Evolutionary conservation across 2,113 vertebrate species (phyloP).

Genomic region (Diglossa brunneiventris): DNA sequence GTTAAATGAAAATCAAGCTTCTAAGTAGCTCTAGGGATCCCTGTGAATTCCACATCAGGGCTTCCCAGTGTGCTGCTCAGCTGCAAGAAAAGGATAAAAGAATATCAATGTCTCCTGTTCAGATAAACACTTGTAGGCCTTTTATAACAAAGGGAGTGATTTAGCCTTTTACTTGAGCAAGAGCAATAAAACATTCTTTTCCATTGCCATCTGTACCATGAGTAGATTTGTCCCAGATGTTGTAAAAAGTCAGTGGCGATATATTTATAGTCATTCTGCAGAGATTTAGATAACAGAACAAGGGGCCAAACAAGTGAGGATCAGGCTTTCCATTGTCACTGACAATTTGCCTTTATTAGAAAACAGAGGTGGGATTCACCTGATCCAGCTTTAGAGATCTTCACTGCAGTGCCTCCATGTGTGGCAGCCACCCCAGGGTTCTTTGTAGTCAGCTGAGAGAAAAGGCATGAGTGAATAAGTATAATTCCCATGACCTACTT

Average conservation of each 20-base stretch:
- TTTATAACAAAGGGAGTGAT: background rate
- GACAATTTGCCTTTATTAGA: slow-evolving; percentile 5
- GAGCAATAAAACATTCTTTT: background rate
- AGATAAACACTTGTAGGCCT: background rate
- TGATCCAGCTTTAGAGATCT: background rate
- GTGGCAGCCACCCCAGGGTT: background rate
- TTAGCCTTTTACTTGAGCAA: background rate
- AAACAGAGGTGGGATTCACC: background rate
- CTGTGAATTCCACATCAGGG: background rate
- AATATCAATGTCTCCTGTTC: background rate
- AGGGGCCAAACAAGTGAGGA: background rate
- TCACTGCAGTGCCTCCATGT: background rate
- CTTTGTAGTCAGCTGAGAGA: slow-evolving; percentile 24
- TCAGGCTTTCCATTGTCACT: background rate
- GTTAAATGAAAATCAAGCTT: background rate
- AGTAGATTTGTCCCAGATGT: background rate
- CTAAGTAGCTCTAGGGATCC: background rate
- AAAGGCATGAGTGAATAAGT: background rate
- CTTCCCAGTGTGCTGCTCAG: background rate
- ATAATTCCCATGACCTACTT: slow-evolving; percentile 44
- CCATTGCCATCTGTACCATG: background rate
- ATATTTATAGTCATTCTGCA: background rate
- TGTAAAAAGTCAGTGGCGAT: background rate
- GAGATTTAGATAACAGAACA: background rate
- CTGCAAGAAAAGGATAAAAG: background rate